Evolutionary conservation across 2,113 vertebrate species (phyloP).

Genomic region (Fukomys damarensis): DNA sequence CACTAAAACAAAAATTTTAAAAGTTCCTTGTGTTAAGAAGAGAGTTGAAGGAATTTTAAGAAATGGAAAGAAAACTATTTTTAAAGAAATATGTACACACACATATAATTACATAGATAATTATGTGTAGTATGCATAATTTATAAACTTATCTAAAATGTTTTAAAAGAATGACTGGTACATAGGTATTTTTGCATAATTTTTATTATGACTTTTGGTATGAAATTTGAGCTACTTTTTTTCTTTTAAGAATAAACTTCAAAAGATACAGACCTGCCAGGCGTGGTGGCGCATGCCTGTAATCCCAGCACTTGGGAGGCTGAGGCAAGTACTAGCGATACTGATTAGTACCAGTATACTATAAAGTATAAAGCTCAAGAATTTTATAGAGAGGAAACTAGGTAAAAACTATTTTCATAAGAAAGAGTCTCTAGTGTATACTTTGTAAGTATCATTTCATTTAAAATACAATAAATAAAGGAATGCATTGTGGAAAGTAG

Average conservation of each 20-base stretch:
- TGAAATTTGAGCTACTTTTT: background rate
- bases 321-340: background rate
- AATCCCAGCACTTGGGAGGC: no score
- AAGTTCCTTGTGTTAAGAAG: background rate
- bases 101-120: background rate
- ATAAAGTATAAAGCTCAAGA: conserved; percentile 38
- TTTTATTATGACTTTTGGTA: conserved; percentile 32
- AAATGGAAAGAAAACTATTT: background rate
- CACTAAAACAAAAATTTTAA: background rate
- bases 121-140: background rate
- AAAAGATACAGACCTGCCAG: conserved; percentile 54
- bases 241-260: conserved; percentile 32
- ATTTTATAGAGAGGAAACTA: background rate
- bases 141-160: conserved; percentile 21
- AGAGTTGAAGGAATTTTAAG: background rate
- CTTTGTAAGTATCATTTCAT: conserved; percentile 32
- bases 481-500: background rate
- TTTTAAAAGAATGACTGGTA: background rate
- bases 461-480: conserved; percentile 10
- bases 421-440: background rate
- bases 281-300: no score
- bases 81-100: background rate
- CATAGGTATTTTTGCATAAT: background rate
- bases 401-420: conserved; percentile 35
- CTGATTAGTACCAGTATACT: no score